Conservation (phyloP, 2,888 invertebrate species). For the Sinodicranocentrus sp. region DNA sequence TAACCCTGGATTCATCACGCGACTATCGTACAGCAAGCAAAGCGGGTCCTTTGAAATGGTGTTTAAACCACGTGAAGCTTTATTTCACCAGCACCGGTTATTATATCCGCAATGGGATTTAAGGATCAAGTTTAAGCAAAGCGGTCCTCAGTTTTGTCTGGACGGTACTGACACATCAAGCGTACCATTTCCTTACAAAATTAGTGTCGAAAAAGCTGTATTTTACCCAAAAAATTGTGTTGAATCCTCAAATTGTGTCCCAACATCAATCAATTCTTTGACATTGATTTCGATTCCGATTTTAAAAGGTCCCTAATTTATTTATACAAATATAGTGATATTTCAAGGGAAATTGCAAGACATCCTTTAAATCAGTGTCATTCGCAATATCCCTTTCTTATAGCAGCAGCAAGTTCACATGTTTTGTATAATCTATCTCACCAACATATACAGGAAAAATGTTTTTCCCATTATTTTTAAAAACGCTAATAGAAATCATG, state of each 20-base stretch:
- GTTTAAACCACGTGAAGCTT: neutral
- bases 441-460: too few relatives aligned
- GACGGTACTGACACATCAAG: neutral
- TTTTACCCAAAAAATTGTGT: neutral
- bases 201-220: neutral
- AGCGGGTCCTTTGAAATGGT: constrained; percentile 12
- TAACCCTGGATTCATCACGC: neutral
- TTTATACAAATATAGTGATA: too few relatives aligned
- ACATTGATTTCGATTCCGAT: too few relatives aligned
- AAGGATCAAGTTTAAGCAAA: neutral
- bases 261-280: neutral
- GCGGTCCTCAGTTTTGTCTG: neutral
- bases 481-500: too few relatives aligned
- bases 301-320: too few relatives aligned
- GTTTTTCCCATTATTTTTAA: too few relatives aligned
- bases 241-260: neutral
- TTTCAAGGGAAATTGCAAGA: too few relatives aligned
- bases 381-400: too few relatives aligned
- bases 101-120: neutral
- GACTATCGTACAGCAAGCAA: neutral
- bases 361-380: too few relatives aligned
- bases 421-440: too few relatives aligned
- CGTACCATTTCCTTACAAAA: neutral
- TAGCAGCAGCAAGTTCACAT: too few relatives aligned
- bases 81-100: constrained; percentile 21